Percentiles rank a stretch among this genome's conserved stretches.
Evolutionary conservation across 2,113 vertebrate species (phyloP).

Genomic region (Tylochromis polylepis): DNA sequence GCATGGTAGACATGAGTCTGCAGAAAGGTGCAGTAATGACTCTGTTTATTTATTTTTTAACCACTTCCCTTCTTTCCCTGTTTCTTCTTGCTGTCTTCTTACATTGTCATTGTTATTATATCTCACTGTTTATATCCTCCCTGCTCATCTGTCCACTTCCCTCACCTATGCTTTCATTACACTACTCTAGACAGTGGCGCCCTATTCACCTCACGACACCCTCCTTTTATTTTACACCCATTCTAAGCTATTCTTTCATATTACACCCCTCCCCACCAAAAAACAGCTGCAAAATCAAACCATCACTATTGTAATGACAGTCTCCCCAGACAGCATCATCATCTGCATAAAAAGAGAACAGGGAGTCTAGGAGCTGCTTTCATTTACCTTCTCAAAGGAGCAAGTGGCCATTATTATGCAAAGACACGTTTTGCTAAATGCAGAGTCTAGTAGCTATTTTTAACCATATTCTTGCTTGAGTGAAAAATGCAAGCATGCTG

Average conservation of each 20-base stretch:
- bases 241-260: not conserved
- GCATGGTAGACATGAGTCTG: constrained; percentile 80
- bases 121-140: not conserved
- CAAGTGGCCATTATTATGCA: constrained; percentile 22
- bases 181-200: not conserved
- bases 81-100: not conserved
- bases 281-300: not conserved
- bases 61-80: not conserved
- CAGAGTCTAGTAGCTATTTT: not conserved
- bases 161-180: not conserved
- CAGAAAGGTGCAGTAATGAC: constrained; percentile 74
- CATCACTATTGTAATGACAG: not conserved
- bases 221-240: not conserved
- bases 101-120: not conserved
- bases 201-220: not conserved
- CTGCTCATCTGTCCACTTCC: not conserved
- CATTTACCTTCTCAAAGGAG: not conserved
- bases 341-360: constrained; percentile 13
- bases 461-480: not conserved
- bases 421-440: constrained; percentile 8
- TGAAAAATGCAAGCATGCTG: not conserved
- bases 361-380: not conserved
- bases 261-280: not conserved
- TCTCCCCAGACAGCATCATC: not conserved
- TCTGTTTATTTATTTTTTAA: not conserved